Evolutionary conservation across 2,888 invertebrate species (phyloP), one percentile per base, ranked within the genome.

Genomic region (Meganola albula): DNA sequence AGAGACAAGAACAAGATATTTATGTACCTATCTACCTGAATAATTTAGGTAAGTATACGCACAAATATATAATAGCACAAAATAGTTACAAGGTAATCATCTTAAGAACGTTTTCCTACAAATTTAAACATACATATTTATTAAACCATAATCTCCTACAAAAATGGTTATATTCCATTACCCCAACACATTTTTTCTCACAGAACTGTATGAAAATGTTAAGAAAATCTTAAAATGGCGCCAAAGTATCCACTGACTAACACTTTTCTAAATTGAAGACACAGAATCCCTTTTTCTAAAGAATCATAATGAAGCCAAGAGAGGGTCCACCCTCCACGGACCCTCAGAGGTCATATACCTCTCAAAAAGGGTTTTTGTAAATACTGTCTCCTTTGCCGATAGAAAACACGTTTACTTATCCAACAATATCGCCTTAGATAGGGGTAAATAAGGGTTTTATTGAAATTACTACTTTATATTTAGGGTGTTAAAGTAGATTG

Each of bases 361-460:
- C 47, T 50, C 38, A 51, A 54, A 56, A 49, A 53, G 51, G 57
- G 49, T 48, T 52, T 63, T 51, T 40, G 65, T 61, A 65, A 65
- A 65, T 63, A 65, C 60, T 56, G 51, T 49, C 58, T 51, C 55
- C 55, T 55, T 54, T 49, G n/a, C 48, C 63, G 65, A 65, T 65
- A 64, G 60, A 58, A 58, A 63, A 53, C 50, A 59, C 57, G 63
- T 64, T 63, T 59, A 50, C 60, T 63, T 63, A 65, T 63, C 63
- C 61, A 48, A 53, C 49, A 61, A 58, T 63, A 59, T 57, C 46
- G 52, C 48, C 44, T 57, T 44, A 38, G 51, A 59, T 58, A 53
- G 53, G 61, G 57, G 48, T 51, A 53, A 53, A 40, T 48, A 48
- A 48, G 59, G 60, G 48, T 58, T 53, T 42, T 44, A 51, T 51